Evolutionary conservation across 53 echinoderm and acorn worm genomes (phyloP), one percentile per base, ranked within the genome.

Genomic region (Paelopatides confundens): DNA sequence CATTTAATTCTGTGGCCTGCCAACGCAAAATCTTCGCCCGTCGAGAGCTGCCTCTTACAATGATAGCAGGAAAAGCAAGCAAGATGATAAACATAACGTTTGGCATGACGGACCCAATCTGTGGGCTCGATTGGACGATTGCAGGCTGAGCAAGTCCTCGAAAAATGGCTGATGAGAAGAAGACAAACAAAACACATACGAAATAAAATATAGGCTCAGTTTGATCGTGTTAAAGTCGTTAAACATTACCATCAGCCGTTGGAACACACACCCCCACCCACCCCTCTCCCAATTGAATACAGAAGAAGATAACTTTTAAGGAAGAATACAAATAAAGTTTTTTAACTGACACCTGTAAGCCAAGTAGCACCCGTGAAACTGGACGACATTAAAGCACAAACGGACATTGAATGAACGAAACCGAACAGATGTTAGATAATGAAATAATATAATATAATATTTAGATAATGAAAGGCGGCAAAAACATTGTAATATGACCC

Each of bases 11-110:
- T 89, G 62, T 92, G 90, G 17, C 95, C 95, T 14, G 88, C 34
- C 92, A 97, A 92, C 35, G 94, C 94, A 62, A 97, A 97, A 69
- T 97, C 95, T 48, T 97, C 98, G 0, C 98, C 98, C 2, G 98
- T 97, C 12, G 98, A 97, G 5, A 97, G 87, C 86, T 97, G 98
- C 28, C 98, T 87, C 54, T 97, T 95, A 82, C 98, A 97, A 85
- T 93, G 92, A 30, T 92, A 94, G 49, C 98, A 97, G 17, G 98
- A 95, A 63, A 97, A 97, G 38, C 98, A 97, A 4, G 98, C 98
- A 31, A 97, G 88, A 69, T 97, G 98, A 66, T 92, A 97, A 32
- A 97, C 95, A 63, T 88, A 76, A 23, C 90, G 77, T 88, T 90
- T 92, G 52, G 98, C 98, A 33, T 92, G 74, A 36, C 98, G 53